Base-by-base conservation (phyloP, 2,113 vertebrate genomes). In the Etia nguti region DNA sequence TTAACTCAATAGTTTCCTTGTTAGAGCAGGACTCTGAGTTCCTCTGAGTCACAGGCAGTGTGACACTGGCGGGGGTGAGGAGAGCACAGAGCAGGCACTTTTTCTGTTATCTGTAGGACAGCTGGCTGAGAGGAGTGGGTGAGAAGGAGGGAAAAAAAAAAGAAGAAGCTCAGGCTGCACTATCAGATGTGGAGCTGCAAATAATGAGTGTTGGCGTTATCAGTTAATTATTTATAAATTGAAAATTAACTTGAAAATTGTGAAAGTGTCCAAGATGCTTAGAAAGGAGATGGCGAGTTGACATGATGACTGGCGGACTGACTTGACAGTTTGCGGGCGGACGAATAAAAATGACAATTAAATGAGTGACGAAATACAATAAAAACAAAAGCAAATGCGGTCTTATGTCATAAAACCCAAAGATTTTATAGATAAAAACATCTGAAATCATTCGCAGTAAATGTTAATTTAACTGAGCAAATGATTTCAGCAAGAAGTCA, bases 91-190 rank as follows among this genome's bases (percentile, higher is more conserved):
- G 83, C 68, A 79, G 3, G 41, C 60, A 77, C 26, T 77, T 77
- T 77, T 77, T 48, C 46, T 60, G 41, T 91, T 92, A 15, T 90
- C 65, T 70, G 60, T 55, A 34, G 54, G 92, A 92, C 86, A 91
- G 86, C 92, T 90, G 91, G 88, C 81, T 88, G 87, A 90, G 93
- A 92, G 87, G 90, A 93, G 88, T 85, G 55, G 70, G 90, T 89
- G 89, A 91, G 83, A 81, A 81, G 88, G 88, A 88, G 48, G 73
- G 65, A 81, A 1, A 0, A 68, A 41, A 46, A 57, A 57, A 82
- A 50, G 65, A 82, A 50, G 65, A 20, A 43, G 57, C 80, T 92
- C 89, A 79, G 86, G 65, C 88, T 86, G 86, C 75, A 73, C 85
- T 15, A 57, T 92, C 86, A 86, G 77, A 87, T 80, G 68, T 10